A percentile compares a stretch with the other conserved stretches of the same genome.
phyloP scores from a whole-genome alignment of 2,888 invertebrate species.

The Furcula furcula region DNA sequence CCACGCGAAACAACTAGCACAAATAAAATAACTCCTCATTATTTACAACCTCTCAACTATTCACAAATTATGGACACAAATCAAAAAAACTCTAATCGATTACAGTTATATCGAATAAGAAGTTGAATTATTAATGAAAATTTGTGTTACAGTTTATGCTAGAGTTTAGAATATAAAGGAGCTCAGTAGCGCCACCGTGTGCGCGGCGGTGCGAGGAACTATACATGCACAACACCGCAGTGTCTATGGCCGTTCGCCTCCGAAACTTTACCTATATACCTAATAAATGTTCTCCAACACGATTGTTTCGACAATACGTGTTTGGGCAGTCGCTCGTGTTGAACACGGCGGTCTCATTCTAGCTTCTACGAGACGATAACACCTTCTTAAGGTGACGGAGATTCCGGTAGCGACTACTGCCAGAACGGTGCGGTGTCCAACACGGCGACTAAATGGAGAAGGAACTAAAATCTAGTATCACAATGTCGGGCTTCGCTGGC shows the following conservation, averaged over 20 bases:
- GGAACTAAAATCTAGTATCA: conserved; percentile 82
- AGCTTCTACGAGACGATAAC: conserved; percentile 38
- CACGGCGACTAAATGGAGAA: conserved; percentile 65
- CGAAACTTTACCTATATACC: conserved; percentile 74
- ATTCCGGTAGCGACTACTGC: conserved; percentile 48
- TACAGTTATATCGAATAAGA: conserved; percentile 61
- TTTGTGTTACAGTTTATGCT: conserved; percentile 75
- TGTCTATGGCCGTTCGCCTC: conserved; percentile 75
- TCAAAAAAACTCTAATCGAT: conserved; percentile 59
- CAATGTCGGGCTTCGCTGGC: conserved; percentile 76
- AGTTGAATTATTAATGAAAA: conserved; percentile 63
- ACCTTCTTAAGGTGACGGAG: conserved; percentile 51
- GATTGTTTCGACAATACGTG: conserved; percentile 68
- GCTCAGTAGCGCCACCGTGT: conserved; percentile 73
- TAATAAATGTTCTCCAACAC: conserved; percentile 73
- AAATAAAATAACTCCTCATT: conserved; percentile 67
- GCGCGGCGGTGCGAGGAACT: conserved; percentile 79
- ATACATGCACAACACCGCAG: conserved; percentile 79
- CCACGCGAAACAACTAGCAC: conserved; percentile 72
- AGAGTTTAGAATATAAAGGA: conserved; percentile 79
- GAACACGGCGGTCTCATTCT: conserved; percentile 42
- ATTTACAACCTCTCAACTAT: conserved; percentile 58
- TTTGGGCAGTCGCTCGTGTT: conserved; percentile 45
- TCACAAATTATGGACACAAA: conserved; percentile 67
- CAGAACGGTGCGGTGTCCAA: conserved; percentile 46